Evolutionary conservation across 2,113 vertebrate genomes (phyloP).

Genomic region (Phasianus colchicus): DNA sequence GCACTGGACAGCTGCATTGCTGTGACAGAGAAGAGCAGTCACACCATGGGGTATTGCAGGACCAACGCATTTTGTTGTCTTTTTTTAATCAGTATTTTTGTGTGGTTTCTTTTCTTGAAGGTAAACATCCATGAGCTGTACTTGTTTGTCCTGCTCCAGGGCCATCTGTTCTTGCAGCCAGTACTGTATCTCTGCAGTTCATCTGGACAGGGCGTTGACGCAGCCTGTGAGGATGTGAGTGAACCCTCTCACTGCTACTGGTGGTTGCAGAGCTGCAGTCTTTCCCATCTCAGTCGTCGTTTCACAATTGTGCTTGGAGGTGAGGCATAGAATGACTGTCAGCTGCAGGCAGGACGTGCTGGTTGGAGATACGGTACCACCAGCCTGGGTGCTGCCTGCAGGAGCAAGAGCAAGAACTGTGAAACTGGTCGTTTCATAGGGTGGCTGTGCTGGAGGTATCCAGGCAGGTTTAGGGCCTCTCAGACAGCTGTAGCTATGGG

Average conservation of each 20-base stretch:
- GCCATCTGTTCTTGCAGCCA: background rate
- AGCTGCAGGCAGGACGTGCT: background rate
- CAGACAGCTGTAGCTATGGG: background rate
- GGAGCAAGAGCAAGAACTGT: background rate
- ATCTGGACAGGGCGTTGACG: background rate
- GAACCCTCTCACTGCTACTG: background rate
- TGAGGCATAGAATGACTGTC: background rate
- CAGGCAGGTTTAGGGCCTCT: background rate
- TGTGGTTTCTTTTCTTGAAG: background rate
- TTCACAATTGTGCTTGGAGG: background rate
- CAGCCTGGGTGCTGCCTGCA: accelerated
- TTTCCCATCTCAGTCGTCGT: background rate
- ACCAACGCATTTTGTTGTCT: background rate
- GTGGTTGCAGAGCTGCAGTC: background rate
- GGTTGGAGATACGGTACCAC: background rate
- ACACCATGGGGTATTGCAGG: accelerated
- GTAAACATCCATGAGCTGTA: background rate
- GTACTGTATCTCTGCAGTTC: background rate
- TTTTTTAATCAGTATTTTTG: background rate
- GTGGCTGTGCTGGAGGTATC: background rate
- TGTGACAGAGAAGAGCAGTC: background rate
- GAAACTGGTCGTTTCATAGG: accelerated
- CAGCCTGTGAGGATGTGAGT: background rate
- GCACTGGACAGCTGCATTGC: background rate
- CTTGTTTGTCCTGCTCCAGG: background rate